Base-by-base conservation (phyloP, 2,888 invertebrate genomes). In the Plagiodera versicolora region DNA sequence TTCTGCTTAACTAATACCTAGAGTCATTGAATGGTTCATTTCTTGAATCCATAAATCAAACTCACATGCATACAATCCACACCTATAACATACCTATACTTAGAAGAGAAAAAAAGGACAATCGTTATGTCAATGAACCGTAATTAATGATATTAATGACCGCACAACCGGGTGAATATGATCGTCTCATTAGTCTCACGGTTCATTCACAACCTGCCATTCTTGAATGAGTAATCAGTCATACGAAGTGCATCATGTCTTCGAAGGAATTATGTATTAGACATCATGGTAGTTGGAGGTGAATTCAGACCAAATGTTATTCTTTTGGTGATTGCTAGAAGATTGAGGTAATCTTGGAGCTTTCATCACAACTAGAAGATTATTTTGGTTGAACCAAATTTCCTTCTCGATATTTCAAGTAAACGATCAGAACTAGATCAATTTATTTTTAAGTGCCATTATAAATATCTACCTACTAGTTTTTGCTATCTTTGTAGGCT, bases 71-170 rank as follows among this genome's bases (percentile, higher is more conserved):
- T 30, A 30, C 53, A 53, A 24, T 44, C 44, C 28, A 53, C 53
- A 53, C 53, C 53, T 44, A 35, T 53, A 35, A 44, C 44, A 17
- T 20, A 20, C 24, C 20, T 19, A 44, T 44, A 44, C 20, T 30
- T 44, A 53, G 16, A 52, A 35, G 19, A 32, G 11, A 39, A n/a
- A 39, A 39, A 14, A 14, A 24, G 4, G n/a, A 39, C 39, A 39
- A 39, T 39, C 14, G 39, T 14, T 4, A 39, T 14, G 39, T 39
- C 39, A 39, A 39, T 39, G 39, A 14, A 14, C 14, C 39, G 1
- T 39, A 39, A 39, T 39, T 39, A 39, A 39, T 39, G n/a, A 39
- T 39, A 39, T 39, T 39, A 39, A 39, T 39, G 39, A 39, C 39
- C 39, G 14, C 39, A 39, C 39, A 39, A 39, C 39, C 39, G 39